These are phyloP conservation scores for Sorex araneus DNA, from an alignment of 2,113 vertebrate genomes.

Conservation along the genomic window DNA sequence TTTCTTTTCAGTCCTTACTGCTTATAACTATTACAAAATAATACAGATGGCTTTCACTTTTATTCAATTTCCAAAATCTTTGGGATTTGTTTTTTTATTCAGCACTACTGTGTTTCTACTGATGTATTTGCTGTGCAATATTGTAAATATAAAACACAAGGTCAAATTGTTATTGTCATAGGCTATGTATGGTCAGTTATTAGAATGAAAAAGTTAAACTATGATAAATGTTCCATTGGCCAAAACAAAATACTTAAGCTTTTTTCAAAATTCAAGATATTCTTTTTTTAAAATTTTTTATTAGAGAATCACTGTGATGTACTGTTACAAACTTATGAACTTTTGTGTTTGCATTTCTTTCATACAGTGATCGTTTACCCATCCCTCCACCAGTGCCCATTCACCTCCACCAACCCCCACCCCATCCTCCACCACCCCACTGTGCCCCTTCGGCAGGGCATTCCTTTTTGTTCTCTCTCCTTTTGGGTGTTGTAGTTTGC, in stretches of 20 bases:
- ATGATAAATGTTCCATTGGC: slow-evolving; percentile 1
- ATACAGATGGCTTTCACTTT: slow-evolving; percentile 24
- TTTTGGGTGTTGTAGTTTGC: no score
- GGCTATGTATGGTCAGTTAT: not conserved
- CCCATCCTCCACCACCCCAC: no score
- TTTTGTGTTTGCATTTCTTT: no score
- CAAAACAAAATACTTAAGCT: slow-evolving; percentile 23
- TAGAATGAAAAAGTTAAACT: slow-evolving; percentile 1
- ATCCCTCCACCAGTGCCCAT: no score
- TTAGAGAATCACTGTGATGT: no score
- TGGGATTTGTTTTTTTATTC: not conserved
- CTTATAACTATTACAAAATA: not conserved
- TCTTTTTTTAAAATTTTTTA: no score
- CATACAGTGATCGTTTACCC: no score
- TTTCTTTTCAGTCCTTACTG: not conserved
- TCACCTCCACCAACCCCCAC: no score
- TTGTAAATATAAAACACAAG: slow-evolving; percentile 38
- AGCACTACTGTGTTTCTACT: not conserved
- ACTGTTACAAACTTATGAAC: no score
- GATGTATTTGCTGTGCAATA: not conserved
- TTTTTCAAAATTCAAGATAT: slow-evolving; percentile 49
- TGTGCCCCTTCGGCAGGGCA: no score
- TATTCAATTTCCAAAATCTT: slow-evolving; percentile 36
- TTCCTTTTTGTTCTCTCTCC: no score
- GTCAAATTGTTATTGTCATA: slow-evolving; percentile 5